A percentile compares a stretch with the other conserved stretches of the same genome.
Evolutionary conservation across 2,888 invertebrate species (phyloP).

Genomic region (Drosophila villosipedis): DNA sequence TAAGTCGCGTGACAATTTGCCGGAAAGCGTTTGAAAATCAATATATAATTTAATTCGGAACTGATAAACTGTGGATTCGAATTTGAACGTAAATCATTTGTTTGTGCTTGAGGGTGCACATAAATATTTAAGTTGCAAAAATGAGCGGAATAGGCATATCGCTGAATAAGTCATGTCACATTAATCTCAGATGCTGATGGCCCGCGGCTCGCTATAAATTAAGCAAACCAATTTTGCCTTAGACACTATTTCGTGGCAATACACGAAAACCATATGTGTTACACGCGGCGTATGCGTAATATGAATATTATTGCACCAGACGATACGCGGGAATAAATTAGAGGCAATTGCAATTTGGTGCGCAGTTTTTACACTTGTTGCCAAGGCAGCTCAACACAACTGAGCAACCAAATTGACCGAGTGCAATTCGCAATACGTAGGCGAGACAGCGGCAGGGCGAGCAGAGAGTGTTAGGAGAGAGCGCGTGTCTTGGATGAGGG

Average conservation of each 20-base stretch:
- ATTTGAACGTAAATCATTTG: constrained; percentile 28
- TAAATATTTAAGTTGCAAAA: constrained; percentile 32
- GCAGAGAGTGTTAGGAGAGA: neutral
- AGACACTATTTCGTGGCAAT: constrained; percentile 23
- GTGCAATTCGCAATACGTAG: neutral
- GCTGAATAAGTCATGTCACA: constrained; percentile 50
- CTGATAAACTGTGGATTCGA: neutral
- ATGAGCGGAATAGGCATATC: constrained; percentile 58
- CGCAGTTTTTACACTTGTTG: constrained; percentile 63
- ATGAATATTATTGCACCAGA: constrained; percentile 26
- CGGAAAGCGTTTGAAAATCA: neutral
- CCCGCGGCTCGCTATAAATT: constrained; percentile 66
- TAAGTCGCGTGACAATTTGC: neutral
- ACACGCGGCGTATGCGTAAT: constrained; percentile 65
- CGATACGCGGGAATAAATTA: constrained; percentile 53
- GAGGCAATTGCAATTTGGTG: constrained; percentile 43
- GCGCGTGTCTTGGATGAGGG: neutral
- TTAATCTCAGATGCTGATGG: constrained; percentile 11
- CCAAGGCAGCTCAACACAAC: constrained; percentile 35
- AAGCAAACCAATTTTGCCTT: constrained; percentile 24
- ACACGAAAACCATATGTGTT: constrained; percentile 13
- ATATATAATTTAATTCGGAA: neutral
- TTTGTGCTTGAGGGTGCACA: constrained; percentile 19
- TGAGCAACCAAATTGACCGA: constrained; percentile 20
- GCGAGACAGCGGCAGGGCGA: neutral